Base-by-base conservation (phyloP, 1,140 invertebrate species). In the Drosophila pseudoananassae region DNA sequence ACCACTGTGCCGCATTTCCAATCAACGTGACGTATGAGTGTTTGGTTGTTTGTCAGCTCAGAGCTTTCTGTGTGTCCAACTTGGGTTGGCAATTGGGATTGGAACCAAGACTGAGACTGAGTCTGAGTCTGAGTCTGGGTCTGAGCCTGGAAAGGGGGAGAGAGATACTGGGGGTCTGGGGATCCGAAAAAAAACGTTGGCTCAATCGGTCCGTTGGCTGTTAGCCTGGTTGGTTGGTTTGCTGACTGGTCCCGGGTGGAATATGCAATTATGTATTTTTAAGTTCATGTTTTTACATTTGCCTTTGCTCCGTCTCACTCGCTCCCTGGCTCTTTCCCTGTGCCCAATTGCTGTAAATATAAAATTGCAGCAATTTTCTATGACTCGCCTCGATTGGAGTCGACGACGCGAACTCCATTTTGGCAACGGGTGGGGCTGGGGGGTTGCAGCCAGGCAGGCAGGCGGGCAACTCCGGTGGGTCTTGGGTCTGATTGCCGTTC, bases 231-330 rank as follows among this genome's bases (percentile, higher is more conserved):
- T 56, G 36, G 60, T 45, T 43, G 25, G 60, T 27, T 49, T 17
- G 50, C 29, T 51, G 49, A 27, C 15, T 36, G 50, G 63, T 72
- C 47, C 76, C 61, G 78, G 76, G 57, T 76, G 79, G 78, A 79
- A 83, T 88, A 88, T 88, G 78, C 83, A 88, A 88, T 88, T 88
- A 88, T 88, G 84, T 88, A 88, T 88, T 88, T 88, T 88, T 83
- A 88, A 88, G 83, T 88, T 88, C 84, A 79, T 88, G 84, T 88
- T 88, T 87, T 82, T 76, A 76, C 82, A 82, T 81, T 87, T 68
- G 69, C 73, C 51, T 68, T 83, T 80, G 57, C 45, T 69, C 70
- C 52, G 56, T 31, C 47, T 51, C 70, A n/a, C 60, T 52, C 17
- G 47, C 46, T 10, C 33, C 8, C 9, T 47, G 33, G 45, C 53